Conservation (phyloP, 2,113 vertebrate species). For the Eubucco bourcierii region DNA sequence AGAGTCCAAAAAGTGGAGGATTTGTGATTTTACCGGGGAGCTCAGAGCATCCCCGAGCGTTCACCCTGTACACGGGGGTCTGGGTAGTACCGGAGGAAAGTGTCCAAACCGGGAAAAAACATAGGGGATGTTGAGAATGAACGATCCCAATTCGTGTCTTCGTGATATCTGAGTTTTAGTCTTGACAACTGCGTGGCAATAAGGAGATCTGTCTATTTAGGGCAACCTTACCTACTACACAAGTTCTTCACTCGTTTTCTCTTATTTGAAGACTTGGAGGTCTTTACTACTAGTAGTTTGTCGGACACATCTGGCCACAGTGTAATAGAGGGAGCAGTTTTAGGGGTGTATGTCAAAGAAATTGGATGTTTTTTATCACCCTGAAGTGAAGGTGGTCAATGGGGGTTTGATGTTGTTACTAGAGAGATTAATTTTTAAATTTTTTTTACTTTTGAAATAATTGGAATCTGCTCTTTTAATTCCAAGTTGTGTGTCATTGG, state of each 20-base stretch:
- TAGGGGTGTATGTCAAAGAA: accelerated
- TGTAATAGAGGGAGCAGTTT: accelerated
- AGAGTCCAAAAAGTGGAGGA: background rate
- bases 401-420: background rate
- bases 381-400: background rate
- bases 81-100: background rate
- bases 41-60: no score
- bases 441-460: background rate
- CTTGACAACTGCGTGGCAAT: background rate
- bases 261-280: background rate
- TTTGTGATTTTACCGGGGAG: background rate
- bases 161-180: accelerated
- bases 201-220: accelerated
- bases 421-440: background rate
- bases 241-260: background rate
- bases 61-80: no score
- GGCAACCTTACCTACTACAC: accelerated
- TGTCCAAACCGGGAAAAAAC: background rate
- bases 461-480: background rate
- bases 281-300: background rate
- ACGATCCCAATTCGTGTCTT: background rate
- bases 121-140: background rate
- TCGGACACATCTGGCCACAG: accelerated
- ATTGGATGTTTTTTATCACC: no score
- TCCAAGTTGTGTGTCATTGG: background rate